phyloP scores from a whole-genome alignment of 2,888 invertebrate species.

The Cancer borealis region DNA sequence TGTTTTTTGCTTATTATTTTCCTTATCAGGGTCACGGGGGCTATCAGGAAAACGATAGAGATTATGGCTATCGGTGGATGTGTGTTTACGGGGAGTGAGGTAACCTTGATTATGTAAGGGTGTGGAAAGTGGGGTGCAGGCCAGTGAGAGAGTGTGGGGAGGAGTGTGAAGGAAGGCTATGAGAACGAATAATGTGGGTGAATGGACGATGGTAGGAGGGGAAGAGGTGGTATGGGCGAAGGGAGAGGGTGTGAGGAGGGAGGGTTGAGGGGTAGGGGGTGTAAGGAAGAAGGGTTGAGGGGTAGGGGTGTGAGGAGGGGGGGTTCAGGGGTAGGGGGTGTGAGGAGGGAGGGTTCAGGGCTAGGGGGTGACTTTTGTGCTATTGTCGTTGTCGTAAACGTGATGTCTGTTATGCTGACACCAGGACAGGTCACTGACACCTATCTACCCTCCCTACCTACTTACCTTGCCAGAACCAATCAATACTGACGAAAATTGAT shows the following conservation, averaged over 20 bases:
- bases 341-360: not conserved
- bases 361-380: not conserved
- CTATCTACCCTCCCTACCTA: not conserved
- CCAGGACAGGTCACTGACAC: conserved; percentile 17
- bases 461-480: not conserved
- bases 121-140: not conserved
- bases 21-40: not conserved
- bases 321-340: too few species aligned
- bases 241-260: not conserved
- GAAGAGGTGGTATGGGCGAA: not conserved
- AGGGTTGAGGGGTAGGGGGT: too few species aligned
- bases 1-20: not conserved
- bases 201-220: not conserved
- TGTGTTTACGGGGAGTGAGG: not conserved
- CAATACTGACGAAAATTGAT: too few species aligned
- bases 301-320: not conserved
- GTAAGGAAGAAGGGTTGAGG: too few species aligned
- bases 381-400: not conserved
- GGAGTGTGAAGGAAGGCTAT: not conserved
- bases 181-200: not conserved
- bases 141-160: not conserved
- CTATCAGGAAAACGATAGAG: not conserved
- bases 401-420: not conserved
- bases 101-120: not conserved
- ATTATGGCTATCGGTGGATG: not conserved